Evolutionary conservation across 2,113 vertebrate species (phyloP).

Genomic region (Crypturellus undulatus): DNA sequence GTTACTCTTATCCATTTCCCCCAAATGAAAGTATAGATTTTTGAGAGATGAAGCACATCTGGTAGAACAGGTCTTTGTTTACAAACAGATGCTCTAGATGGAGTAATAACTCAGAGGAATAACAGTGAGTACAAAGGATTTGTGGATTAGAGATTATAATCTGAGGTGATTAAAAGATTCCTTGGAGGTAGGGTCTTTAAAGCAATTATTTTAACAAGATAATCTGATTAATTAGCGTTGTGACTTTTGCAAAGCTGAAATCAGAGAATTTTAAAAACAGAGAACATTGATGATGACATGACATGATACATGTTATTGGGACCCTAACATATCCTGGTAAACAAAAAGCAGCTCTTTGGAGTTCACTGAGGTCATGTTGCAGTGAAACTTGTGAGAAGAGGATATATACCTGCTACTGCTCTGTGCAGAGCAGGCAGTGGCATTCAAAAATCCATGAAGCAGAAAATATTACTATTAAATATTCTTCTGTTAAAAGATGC

Average conservation of each 20-base stretch:
- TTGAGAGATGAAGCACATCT: neutral
- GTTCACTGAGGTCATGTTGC: neutral
- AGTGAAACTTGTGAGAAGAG: neutral
- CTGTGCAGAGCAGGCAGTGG: neutral
- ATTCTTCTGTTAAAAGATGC: neutral
- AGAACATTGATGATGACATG: neutral
- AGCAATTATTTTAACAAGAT: neutral
- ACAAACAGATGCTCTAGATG: neutral
- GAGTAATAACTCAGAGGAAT: neutral
- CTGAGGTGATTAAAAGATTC: neutral
- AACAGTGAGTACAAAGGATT: rapidly evolving
- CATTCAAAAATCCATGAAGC: slow-evolving; percentile 8
- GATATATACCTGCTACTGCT: rapidly evolving
- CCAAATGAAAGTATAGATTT: neutral
- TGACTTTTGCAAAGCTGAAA: neutral
- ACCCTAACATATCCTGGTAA: neutral
- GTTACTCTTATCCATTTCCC: neutral
- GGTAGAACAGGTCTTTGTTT: neutral
- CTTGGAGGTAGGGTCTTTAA: neutral
- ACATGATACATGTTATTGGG: neutral
- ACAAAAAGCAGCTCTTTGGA: neutral
- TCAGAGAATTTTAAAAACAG: neutral
- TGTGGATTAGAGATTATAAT: neutral
- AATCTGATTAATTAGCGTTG: neutral
- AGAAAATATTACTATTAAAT: slow-evolving; percentile 14